These are phyloP conservation scores for Cichlasoma orientale DNA, from an alignment of 2,797 vertebrate genomes.

Conservation along the genomic window DNA sequence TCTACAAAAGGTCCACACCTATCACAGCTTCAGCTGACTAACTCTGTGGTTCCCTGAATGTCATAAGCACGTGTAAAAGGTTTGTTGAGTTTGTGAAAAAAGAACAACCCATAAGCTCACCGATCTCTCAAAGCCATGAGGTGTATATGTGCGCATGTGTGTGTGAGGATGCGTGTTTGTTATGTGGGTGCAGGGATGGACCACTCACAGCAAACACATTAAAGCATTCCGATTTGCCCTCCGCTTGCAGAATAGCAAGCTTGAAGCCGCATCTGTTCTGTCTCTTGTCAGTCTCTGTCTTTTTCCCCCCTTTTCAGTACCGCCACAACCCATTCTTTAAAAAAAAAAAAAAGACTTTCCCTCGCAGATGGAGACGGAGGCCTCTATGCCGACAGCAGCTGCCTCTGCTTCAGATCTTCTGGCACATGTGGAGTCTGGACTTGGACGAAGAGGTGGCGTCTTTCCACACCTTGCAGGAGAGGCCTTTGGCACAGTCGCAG, in stretches of 20 bases:
- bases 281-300: conserved; percentile 71
- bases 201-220: conserved; percentile 60
- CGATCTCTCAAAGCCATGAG: conserved; percentile 31
- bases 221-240: conserved; percentile 59
- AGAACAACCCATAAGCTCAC: conserved; percentile 6
- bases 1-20: conserved; percentile 41
- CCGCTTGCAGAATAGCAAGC: conserved; percentile 40
- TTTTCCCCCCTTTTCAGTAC: conserved; percentile 56
- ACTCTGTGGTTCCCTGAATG: conserved; percentile 60
- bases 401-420: conserved; percentile 86
- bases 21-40: conserved; percentile 48
- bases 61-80: conserved; percentile 22
- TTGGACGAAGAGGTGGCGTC: conserved; percentile 97
- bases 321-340: conserved; percentile 61
- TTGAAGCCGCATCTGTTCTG: conserved; percentile 62
- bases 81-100: background rate
- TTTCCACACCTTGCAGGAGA: conserved; percentile 98
- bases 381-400: conserved; percentile 53
- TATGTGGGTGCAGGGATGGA: conserved; percentile 34
- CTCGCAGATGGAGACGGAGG: conserved; percentile 66
- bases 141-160: conserved; percentile 2
- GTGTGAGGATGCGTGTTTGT: conserved; percentile 14
- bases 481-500: conserved; percentile 96
- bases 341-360: conserved; percentile 45
- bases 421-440: conserved; percentile 97